A percentile compares a stretch with the other conserved stretches of the same genome.
Conservation (phyloP, 2,797 vertebrate genomes). For the Scleropages formosus region DNA sequence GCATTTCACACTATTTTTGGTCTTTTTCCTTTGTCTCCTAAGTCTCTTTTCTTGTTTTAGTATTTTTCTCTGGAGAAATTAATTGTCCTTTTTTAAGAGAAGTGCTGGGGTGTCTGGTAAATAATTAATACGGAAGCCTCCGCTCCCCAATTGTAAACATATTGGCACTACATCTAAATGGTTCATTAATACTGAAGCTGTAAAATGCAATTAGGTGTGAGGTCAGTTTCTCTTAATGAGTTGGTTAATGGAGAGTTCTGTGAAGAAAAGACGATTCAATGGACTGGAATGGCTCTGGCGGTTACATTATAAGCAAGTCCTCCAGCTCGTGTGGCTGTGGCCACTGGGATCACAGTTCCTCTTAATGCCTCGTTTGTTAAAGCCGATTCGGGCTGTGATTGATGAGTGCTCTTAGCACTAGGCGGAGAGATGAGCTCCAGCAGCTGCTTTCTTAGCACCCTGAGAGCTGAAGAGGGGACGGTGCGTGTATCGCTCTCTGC, state of each 20-base stretch:
- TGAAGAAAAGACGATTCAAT: slow-evolving; percentile 1
- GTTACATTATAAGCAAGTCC: background rate
- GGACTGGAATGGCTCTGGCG: background rate
- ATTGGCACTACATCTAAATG: slow-evolving; percentile 18
- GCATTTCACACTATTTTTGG: background rate
- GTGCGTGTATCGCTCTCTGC: too few species aligned
- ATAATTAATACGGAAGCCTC: background rate
- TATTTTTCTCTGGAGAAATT: background rate
- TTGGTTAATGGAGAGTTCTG: slow-evolving; percentile 4
- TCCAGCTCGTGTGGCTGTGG: background rate
- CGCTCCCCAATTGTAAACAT: background rate
- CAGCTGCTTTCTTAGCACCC: too few species aligned
- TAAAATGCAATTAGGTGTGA: slow-evolving; percentile 7
- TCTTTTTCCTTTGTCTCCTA: too few species aligned
- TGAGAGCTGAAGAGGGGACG: too few species aligned
- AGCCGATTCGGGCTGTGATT: background rate
- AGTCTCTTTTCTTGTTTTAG: background rate
- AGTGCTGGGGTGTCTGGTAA: slow-evolving; percentile 3
- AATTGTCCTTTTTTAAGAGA: background rate
- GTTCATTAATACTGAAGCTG: slow-evolving; percentile 10
- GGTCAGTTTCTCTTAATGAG: background rate
- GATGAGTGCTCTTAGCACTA: background rate
- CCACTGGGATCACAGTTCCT: too few species aligned
- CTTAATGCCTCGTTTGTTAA: background rate
- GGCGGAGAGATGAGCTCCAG: background rate